These are phyloP conservation scores for Myathropa florea DNA, from an alignment of 2,888 invertebrate species.

Conservation along the genomic window DNA sequence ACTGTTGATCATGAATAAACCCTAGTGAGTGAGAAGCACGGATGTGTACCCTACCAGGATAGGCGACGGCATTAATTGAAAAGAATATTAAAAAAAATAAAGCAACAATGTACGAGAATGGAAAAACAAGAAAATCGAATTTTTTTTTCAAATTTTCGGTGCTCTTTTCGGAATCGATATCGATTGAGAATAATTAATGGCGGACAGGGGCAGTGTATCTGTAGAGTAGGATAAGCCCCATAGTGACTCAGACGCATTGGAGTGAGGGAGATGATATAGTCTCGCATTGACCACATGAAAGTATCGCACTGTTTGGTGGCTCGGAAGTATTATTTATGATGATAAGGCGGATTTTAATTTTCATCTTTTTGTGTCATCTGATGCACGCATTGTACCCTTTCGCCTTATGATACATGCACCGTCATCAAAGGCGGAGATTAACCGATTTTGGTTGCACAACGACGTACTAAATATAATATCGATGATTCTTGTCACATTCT, in stretches of 20 bases:
- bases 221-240: constrained; percentile 8
- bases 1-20: not conserved
- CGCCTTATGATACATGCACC: constrained; percentile 21
- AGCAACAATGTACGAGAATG: not conserved
- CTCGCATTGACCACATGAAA: constrained; percentile 4
- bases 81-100: not conserved
- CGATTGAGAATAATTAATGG: constrained; percentile 55
- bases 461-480: constrained; percentile 36
- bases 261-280: not conserved
- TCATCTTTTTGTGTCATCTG: constrained; percentile 18
- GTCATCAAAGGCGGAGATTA: constrained; percentile 32
- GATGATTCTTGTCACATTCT: constrained; percentile 8
- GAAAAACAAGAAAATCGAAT: not conserved
- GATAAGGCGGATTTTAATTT: constrained; percentile 68
- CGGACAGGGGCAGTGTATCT: constrained; percentile 32
- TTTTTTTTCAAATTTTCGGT: constrained; percentile 5
- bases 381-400: constrained; percentile 49
- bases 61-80: constrained; percentile 26
- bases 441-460: constrained; percentile 14
- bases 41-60: constrained; percentile 5
- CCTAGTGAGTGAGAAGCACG: not conserved
- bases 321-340: constrained; percentile 61
- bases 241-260: constrained; percentile 12
- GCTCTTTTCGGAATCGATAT: constrained; percentile 32
- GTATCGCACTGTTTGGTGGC: constrained; percentile 18